phyloP scores from a whole-genome alignment of 2,113 vertebrate genomes.

The Dendropsophus ebraccatus region DNA sequence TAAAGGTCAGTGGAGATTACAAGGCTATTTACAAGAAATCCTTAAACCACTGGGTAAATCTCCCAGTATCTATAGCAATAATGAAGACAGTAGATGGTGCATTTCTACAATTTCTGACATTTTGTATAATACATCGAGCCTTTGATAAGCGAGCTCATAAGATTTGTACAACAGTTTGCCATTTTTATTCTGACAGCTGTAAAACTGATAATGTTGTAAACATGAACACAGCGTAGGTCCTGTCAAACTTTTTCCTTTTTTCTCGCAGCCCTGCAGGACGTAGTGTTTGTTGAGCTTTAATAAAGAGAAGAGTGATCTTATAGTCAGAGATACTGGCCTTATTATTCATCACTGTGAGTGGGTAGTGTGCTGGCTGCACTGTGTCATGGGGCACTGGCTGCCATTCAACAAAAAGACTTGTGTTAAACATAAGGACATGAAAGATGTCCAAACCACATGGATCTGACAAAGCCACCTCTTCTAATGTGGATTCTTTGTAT shows the following conservation, averaged over 20 bases:
- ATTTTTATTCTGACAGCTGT: slow-evolving; percentile 17
- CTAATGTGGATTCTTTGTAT: not conserved
- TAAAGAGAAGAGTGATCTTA: slow-evolving; percentile 19
- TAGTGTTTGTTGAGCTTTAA: not conserved
- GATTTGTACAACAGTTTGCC: not conserved
- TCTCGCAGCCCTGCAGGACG: not conserved
- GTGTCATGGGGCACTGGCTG: slow-evolving; percentile 27
- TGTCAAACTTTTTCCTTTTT: not conserved
- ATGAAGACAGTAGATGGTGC: slow-evolving; percentile 1
- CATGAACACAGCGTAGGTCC: not conserved
- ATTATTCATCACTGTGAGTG: slow-evolving; percentile 28
- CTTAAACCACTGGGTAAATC: not conserved
- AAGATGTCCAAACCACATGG: slow-evolving; percentile 36
- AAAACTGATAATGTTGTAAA: not conserved
- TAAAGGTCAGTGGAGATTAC: slow-evolving; percentile 9
- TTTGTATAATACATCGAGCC: not conserved
- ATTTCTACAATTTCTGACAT: not conserved
- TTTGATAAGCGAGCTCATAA: slow-evolving; percentile 7
- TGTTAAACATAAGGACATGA: slow-evolving; percentile 38
- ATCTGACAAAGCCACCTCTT: slow-evolving; percentile 15
- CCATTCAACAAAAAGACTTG: slow-evolving; percentile 15
- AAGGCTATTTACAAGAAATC: slow-evolving; percentile 14
- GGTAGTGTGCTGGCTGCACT: not conserved
- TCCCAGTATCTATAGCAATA: not conserved
- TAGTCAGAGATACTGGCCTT: not conserved